Base-by-base conservation (phyloP, 2,888 invertebrate species). In the Xylota sylvarum region DNA sequence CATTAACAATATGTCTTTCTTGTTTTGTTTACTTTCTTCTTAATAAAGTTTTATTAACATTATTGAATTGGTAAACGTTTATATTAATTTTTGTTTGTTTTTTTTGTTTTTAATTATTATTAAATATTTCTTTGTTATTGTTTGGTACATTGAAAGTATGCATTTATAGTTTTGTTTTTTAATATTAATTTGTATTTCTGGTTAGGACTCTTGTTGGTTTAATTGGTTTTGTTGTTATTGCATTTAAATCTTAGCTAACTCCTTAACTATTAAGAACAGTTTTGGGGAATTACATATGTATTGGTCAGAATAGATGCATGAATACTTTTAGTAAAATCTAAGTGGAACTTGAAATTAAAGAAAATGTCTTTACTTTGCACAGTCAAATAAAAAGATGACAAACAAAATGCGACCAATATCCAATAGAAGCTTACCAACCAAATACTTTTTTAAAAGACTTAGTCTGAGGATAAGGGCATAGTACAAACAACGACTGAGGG, bases 1-100 rank as follows among this genome's bases (percentile, higher is more conserved):
- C 64, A 58, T 80, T 67, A 19, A 69, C 55, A 55, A n/a, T 70
- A 70, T 74, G 80, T 84, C 64, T 84, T 69, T 74, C 17, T 5
- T 52, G 30, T 52, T 40, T 2, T 60, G 12, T 50, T 37, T 46
- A 19, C n/a, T 60, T 60, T 9, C 23, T 62, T 23, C 23, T 43
- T 40, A 27, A n/a, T 37, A 37, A 37, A n/a, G 10, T 50, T 35
- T 52, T 40, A 1, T 67, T 35, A 35, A 14, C 12, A 10, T 64
- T 48, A 46, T 64, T 43, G 9, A 62, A 58, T 52, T 58, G 64
- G 46, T 40, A 30, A 60, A 30, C 10, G 23, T 23, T 48, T 74
- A 32, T 62, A 64, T 5, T 48, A 35, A 23, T 52, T 40, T 40
- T 64, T 64, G 43, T 55, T 50, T 65, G 23, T 50, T 65, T n/a